Evolutionary conservation across 2,888 invertebrate species (phyloP).

Genomic region (Dasypogon diadema): DNA sequence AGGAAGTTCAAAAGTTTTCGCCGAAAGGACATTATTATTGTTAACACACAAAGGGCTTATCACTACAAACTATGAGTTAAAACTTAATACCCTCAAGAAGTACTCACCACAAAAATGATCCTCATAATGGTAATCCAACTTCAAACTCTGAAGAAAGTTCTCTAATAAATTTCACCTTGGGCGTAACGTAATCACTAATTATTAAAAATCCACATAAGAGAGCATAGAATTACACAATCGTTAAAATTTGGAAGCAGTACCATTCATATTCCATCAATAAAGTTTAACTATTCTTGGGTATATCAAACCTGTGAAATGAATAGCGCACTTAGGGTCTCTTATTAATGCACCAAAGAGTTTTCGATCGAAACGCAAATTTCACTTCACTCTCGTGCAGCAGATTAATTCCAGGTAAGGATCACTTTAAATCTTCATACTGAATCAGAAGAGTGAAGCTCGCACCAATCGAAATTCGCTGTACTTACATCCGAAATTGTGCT

Average conservation of each 20-base stretch:
- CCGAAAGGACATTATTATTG: no score
- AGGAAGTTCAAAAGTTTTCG: no score
- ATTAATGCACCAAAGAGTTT: neutral
- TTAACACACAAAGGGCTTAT: no score
- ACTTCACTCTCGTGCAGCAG: neutral
- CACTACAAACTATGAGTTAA: no score
- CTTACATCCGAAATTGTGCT: conserved; percentile 11
- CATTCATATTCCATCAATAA: neutral
- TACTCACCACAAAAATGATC: conserved; percentile 40
- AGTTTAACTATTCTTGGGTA: neutral
- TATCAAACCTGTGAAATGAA: neutral
- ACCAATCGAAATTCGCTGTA: conserved; percentile 5
- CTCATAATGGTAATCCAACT: conserved; percentile 44
- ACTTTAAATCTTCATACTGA: conserved; percentile 11
- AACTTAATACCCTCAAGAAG: no score
- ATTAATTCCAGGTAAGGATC: conserved; percentile 4
- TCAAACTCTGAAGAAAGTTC: neutral
- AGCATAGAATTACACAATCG: neutral
- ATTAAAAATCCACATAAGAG: conserved; percentile 20
- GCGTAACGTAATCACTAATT: neutral
- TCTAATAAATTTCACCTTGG: no score
- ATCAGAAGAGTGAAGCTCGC: conserved; percentile 2
- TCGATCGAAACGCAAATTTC: neutral
- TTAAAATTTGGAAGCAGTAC: neutral
- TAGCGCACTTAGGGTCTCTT: neutral